Conservation (phyloP, 2,888 invertebrate genomes). For the Cheilosia variabilis region DNA sequence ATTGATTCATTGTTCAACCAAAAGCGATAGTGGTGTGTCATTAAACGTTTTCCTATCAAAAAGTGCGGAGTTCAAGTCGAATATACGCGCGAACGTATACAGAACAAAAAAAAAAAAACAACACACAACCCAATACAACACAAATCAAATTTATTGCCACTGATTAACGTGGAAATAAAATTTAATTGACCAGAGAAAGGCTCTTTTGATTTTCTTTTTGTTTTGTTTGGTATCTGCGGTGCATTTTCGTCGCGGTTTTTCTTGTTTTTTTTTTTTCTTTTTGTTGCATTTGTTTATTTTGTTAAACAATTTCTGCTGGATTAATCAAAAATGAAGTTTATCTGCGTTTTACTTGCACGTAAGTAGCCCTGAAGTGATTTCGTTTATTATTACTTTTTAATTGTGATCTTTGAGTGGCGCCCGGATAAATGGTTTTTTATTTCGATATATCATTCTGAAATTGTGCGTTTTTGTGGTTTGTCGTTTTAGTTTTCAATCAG, state of each 20-base stretch:
- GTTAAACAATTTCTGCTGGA: constrained; percentile 38
- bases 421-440: background rate
- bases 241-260: constrained; percentile 21
- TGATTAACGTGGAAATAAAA: constrained; percentile 67
- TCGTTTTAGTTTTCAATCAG: too few species aligned
- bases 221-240: constrained; percentile 37
- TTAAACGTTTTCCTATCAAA: constrained; percentile 67
- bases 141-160: constrained; percentile 52
- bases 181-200: constrained; percentile 56
- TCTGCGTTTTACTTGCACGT: constrained; percentile 76
- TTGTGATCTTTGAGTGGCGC: constrained; percentile 27
- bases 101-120: constrained; percentile 5
- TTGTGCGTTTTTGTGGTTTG: too few species aligned
- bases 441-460: background rate
- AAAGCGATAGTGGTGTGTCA: constrained; percentile 71
- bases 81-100: constrained; percentile 50
- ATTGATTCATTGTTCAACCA: constrained; percentile 61
- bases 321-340: constrained; percentile 76
- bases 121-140: background rate
- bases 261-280: background rate
- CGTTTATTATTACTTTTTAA: constrained; percentile 18
- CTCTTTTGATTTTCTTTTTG: constrained; percentile 29
- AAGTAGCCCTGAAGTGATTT: constrained; percentile 59
- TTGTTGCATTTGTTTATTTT: constrained; percentile 23
- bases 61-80: constrained; percentile 68